Evolutionary conservation across 2,113 vertebrate genomes (phyloP).

Genomic region (Phyllopteryx taeniolatus): DNA sequence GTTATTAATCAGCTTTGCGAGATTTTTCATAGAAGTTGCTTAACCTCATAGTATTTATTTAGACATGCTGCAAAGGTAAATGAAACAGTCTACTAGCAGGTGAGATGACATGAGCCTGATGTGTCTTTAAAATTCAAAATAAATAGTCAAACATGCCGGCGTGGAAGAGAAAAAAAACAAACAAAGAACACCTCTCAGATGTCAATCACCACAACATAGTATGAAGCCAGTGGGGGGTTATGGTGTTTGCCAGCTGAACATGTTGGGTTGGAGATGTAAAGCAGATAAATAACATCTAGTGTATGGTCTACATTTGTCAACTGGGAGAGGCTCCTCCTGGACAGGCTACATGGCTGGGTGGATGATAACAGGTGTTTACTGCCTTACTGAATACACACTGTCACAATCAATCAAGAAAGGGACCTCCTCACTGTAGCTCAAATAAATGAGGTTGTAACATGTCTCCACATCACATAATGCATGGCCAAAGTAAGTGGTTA

Average conservation of each 20-base stretch:
- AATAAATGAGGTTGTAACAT: no score
- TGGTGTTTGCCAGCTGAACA: conserved; percentile 66
- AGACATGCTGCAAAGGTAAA: conserved; percentile 20
- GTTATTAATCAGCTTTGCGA: conserved; percentile 18
- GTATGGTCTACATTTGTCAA: conserved; percentile 28
- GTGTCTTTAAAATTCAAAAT: conserved; percentile 47
- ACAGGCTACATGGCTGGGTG: conserved; percentile 12
- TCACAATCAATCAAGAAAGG: neutral
- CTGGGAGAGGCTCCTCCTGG: neutral
- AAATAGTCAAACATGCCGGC: conserved; percentile 40
- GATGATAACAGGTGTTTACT: neutral
- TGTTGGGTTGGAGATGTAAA: conserved; percentile 46
- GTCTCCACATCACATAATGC: no score
- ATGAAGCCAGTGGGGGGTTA: conserved; percentile 18
- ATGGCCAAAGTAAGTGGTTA: no score
- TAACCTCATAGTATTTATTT: conserved; percentile 24
- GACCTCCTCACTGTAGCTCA: neutral
- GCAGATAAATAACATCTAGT: conserved; percentile 29
- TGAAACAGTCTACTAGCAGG: conserved; percentile 5
- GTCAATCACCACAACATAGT: conserved; percentile 19
- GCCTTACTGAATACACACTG: neutral
- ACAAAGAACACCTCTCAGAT: conserved; percentile 8
- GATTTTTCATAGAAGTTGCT: conserved; percentile 21
- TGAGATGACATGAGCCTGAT: conserved; percentile 27
- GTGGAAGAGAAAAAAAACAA: conserved; percentile 9